A percentile compares a stretch with the other conserved stretches of the same genome.
Conservation (phyloP, 2,113 vertebrate genomes). For the Struthio camelus region DNA sequence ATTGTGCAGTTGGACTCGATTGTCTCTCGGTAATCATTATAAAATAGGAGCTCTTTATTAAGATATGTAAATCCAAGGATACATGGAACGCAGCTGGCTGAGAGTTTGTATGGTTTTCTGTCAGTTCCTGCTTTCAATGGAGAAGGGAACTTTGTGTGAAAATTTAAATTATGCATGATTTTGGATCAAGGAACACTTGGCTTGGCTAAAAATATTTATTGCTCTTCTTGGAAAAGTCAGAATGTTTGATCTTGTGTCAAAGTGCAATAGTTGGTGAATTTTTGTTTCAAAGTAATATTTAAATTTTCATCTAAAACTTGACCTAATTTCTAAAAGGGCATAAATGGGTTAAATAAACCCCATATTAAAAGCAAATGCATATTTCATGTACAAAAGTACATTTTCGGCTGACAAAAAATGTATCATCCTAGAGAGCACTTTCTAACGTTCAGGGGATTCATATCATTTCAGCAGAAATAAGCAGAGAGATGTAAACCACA, state of each 20-base stretch:
- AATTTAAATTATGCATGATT: not conserved
- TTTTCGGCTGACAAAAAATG: not conserved
- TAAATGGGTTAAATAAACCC: not conserved
- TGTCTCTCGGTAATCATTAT: not conserved
- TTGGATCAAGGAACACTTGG: not conserved
- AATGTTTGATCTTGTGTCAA: not conserved
- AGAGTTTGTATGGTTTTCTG: not conserved
- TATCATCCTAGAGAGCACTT: not conserved
- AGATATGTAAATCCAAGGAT: not conserved
- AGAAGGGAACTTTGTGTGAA: not conserved
- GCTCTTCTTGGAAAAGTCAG: not conserved
- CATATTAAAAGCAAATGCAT: not conserved
- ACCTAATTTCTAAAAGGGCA: not conserved
- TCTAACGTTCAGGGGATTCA: not conserved
- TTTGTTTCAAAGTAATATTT: not conserved
- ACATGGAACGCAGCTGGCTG: not conserved
- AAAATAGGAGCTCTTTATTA: not conserved
- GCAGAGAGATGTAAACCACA: slow-evolving; percentile 20
- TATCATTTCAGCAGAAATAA: slow-evolving; percentile 14
- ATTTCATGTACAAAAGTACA: not conserved
- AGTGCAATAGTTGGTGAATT: not conserved
- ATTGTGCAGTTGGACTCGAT: not conserved
- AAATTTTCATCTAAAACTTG: not conserved
- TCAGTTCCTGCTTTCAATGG: not conserved
- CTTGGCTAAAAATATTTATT: slow-evolving; percentile 1